A percentile compares a stretch with the other conserved stretches of the same genome.
Conservation (phyloP, 2,888 invertebrate genomes). For the Agrochola lychnidis region DNA sequence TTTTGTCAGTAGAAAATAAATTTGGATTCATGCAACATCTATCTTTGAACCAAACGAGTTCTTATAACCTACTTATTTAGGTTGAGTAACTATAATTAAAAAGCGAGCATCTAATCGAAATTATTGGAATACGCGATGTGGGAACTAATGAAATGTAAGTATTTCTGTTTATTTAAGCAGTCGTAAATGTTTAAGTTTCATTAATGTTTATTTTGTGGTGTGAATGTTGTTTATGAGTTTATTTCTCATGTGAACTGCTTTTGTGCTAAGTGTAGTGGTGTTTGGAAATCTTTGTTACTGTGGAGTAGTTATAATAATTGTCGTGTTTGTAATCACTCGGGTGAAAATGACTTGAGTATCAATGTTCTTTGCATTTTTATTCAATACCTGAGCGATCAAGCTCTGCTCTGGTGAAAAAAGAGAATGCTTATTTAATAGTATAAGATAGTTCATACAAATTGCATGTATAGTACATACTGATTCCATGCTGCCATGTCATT, state of each 20-base stretch:
- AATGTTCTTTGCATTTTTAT: no score
- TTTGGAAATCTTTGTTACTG: no score
- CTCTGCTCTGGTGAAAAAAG: no score
- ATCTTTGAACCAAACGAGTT: constrained; percentile 54
- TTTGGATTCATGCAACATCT: constrained; percentile 50
- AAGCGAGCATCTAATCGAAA: constrained; percentile 57
- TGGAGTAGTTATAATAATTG: not conserved
- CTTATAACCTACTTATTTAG: constrained; percentile 37
- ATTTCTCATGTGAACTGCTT: constrained; percentile 40
- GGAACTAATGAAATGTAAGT: constrained; percentile 57
- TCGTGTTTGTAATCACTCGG: not conserved
- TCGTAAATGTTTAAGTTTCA: constrained; percentile 52
- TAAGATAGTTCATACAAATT: no score
- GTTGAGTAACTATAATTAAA: constrained; percentile 61
- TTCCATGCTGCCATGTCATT: no score
- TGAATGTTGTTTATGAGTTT: constrained; percentile 51
- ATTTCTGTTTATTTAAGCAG: constrained; percentile 58
- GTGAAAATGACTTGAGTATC: not conserved
- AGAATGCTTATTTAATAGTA: no score
- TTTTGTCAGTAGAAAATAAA: constrained; percentile 47
- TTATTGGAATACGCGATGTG: constrained; percentile 49
- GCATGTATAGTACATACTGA: no score
- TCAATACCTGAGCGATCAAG: no score
- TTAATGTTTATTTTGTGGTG: constrained; percentile 49
- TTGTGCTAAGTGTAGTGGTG: no score